Evolutionary conservation across 2,888 invertebrate genomes (phyloP), one percentile per base, ranked within the genome.

Genomic region (Blomia tropicalis): DNA sequence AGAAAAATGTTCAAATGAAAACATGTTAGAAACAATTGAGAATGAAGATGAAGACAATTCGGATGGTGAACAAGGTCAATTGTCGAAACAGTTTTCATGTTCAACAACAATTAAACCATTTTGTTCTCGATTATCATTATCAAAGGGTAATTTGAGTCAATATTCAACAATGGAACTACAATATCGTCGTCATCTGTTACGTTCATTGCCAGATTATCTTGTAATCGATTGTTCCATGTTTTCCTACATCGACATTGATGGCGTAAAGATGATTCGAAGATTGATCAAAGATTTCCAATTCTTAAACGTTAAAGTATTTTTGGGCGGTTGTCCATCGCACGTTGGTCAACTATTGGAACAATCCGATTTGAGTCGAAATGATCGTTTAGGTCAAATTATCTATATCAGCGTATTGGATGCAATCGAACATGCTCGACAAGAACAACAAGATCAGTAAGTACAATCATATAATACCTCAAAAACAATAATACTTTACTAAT

Each of bases 211-310:
- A 2, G 25, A 19, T 4, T n/a, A 64, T 29, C 29, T 71, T 7
- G 66, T 73, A 29, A 62, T 73, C 43, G 72, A 73, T 63, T 70
- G 72, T 66, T 70, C 70, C 14, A 68, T 69, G 29, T 69, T 72
- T 27, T 69, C 69, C 31, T 72, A 69, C 65, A 64, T 72, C 4
- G 73, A 73, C 66, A 67, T 70, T 22, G 79, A 80, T 7, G 82
- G 82, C 1, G 79, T 81, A n/a, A 58, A 41, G 36, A 58, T 41
- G 4, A 23, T 58, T 80, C 79, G 66, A 78, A 79, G 67, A 81
- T 80, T 5, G 80, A 82, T 67, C 81, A 82, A 70, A 82, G 84
- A 61, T 3, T 83, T 72, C 43, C 58, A 51, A 22, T 11, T 7
- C 4, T 25, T 59, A 4, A 60, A 44, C 2, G 27, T 64, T 4